A percentile compares a stretch with the other conserved stretches of the same genome.
phyloP scores from a whole-genome alignment of 2,113 vertebrate species.

The Mystacornis crossleyi region DNA sequence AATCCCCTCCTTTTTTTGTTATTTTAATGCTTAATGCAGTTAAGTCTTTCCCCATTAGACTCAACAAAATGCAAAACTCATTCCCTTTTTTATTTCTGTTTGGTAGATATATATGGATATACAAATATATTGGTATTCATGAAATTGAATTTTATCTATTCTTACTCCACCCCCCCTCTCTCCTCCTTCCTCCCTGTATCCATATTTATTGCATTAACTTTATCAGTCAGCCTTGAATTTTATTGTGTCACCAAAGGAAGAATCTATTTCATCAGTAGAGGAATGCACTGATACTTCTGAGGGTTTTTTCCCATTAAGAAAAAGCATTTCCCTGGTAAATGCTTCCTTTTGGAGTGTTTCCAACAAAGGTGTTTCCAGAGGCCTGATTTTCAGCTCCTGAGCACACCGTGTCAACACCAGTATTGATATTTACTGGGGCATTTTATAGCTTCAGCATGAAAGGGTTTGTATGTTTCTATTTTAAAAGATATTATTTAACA shows the following conservation, averaged over 20 bases:
- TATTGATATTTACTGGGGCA: background rate
- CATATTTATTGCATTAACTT: slow-evolving; percentile 32
- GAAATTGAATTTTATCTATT: background rate
- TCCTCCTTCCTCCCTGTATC: background rate
- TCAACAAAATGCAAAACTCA: background rate
- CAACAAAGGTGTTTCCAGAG: background rate
- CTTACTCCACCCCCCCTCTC: background rate
- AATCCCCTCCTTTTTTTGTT: background rate
- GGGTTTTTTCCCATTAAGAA: background rate
- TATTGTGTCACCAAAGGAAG: background rate
- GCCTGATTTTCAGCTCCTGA: background rate
- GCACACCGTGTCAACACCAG: background rate
- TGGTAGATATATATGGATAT: background rate
- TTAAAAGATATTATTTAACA: background rate
- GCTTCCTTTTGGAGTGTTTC: background rate
- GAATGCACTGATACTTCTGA: background rate
- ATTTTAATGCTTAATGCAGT: background rate
- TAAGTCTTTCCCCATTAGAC: background rate
- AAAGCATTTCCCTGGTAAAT: background rate
- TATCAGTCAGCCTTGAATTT: slow-evolving; percentile 5
- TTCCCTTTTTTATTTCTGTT: background rate
- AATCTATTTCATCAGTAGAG: background rate
- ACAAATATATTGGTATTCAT: background rate
- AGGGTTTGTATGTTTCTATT: background rate
- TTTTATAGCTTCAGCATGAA: background rate